Evolutionary conservation across 2,888 invertebrate species (phyloP), one percentile per base, ranked within the genome.

Genomic region (Tetranychus piercei): DNA sequence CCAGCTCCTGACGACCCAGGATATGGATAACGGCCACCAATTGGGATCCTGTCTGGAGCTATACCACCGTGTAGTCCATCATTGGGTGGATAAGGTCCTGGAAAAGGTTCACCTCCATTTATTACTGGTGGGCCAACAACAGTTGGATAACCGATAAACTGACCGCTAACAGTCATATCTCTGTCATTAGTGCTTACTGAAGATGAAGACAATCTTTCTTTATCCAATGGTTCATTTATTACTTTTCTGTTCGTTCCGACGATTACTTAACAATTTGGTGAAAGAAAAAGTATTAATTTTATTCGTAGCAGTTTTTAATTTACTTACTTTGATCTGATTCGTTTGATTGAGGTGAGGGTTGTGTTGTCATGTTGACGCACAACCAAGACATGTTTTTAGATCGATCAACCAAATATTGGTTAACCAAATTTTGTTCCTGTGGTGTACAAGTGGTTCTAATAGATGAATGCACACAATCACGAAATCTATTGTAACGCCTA

Each of bases 351-450:
- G 55, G 7, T 55, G 55, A 55, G 55, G 55, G 55, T 55, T 9
- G 55, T 55, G 55, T 15, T 9, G 55, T 55, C 15, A 55, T 55
- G 20, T 69, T 69, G 22, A 69, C 11, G 22, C 69, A 69, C 20
- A 69, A 23, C 69, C 69, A 69, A 23, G 69, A 23, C 69, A 69
- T 69, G 22, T 69, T 69, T 22, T 23, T 20, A 11, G 69, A 69
- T 69, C 34, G 20, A 23, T 69, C 22, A 6, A 69, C 20, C 69
- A 69, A 23, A 69, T 69, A 69, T 11, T 69, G 69, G 8, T 69
- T 69, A 20, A 69, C 69, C 11, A 69, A 11, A 69, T 69, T 69
- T 4, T 69, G 69, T 22, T 69, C 69, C 9, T 9, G 69, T 1
- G 69, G 69, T 22, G 69, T 20, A 22, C 69, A 69, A 9, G 11